phyloP scores from a whole-genome alignment of 2,888 invertebrate species.

The Athalia cordata region DNA sequence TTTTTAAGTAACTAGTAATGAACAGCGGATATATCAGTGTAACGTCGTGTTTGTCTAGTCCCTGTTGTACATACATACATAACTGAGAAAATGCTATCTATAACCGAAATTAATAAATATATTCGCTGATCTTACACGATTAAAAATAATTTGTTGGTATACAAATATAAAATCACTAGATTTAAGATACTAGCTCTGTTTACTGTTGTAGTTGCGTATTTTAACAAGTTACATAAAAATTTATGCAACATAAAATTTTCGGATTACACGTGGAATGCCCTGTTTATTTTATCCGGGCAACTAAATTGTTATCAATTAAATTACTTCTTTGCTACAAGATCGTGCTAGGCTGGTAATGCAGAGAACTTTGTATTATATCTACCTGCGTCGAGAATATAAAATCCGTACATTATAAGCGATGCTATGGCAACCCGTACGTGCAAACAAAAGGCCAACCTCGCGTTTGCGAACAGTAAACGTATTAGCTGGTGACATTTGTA shows the following conservation, averaged over 20 bases:
- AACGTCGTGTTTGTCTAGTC: conserved; percentile 54
- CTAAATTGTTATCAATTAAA: no score
- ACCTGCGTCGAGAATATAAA: not conserved
- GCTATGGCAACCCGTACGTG: conserved; percentile 47
- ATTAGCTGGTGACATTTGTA: conserved; percentile 17
- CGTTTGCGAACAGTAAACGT: conserved; percentile 13
- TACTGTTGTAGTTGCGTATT: conserved; percentile 24
- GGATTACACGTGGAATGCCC: no score
- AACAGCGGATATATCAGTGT: conserved; percentile 49
- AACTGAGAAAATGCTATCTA: conserved; percentile 40
- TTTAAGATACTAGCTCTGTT: conserved; percentile 21
- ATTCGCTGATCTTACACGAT: conserved; percentile 4
- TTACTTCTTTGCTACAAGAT: no score
- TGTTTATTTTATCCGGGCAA: no score
- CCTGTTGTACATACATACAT: conserved; percentile 51
- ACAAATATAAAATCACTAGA: not conserved
- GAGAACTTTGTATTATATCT: not conserved
- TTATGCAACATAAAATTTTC: not conserved
- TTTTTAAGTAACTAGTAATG: conserved; percentile 40
- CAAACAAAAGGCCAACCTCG: conserved; percentile 50
- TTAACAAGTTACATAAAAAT: not conserved
- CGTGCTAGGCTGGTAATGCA: no score
- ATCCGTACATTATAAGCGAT: not conserved
- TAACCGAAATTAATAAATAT: conserved; percentile 36
- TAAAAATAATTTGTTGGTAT: conserved; percentile 3